Conservation (phyloP, 1,140 invertebrate species). For the Portunus trituberculatus region DNA sequence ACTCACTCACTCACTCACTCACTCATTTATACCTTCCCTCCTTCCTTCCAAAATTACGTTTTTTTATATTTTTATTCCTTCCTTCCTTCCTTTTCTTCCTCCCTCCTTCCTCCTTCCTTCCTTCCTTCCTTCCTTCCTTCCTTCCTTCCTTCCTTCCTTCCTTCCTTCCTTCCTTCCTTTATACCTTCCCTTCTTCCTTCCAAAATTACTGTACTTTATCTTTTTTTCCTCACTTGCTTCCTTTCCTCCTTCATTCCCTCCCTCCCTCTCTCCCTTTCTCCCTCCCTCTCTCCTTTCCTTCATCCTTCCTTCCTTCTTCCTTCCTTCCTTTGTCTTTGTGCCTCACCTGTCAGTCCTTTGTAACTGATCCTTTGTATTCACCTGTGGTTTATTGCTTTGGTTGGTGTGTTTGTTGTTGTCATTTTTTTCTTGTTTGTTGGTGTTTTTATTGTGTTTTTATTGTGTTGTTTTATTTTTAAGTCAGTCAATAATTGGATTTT, state of each 20-base stretch:
- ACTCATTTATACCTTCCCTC: no score
- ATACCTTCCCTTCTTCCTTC: background rate
- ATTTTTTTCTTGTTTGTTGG: background rate
- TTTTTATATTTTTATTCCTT: no score
- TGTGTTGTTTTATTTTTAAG: background rate
- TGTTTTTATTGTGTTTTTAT: background rate
- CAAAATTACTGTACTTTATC: no score
- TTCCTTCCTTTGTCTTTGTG: background rate
- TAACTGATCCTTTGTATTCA: constrained; percentile 42
- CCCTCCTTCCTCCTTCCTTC: background rate
- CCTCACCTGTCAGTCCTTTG: background rate
- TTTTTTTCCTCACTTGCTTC: background rate
- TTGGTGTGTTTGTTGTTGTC: background rate
- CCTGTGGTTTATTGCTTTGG: background rate
- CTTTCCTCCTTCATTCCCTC: background rate
- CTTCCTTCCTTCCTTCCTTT: background rate
- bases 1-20: no score
- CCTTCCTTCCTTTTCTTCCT: background rate
- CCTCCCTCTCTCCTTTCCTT: background rate
- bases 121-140: background rate
- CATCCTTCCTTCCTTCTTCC: background rate
- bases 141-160: background rate
- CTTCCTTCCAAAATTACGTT: no score
- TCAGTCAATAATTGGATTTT: background rate
- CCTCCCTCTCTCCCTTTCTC: background rate